Conservation (phyloP, 1,140 invertebrate genomes). For the Hylyphantes graminicola region DNA sequence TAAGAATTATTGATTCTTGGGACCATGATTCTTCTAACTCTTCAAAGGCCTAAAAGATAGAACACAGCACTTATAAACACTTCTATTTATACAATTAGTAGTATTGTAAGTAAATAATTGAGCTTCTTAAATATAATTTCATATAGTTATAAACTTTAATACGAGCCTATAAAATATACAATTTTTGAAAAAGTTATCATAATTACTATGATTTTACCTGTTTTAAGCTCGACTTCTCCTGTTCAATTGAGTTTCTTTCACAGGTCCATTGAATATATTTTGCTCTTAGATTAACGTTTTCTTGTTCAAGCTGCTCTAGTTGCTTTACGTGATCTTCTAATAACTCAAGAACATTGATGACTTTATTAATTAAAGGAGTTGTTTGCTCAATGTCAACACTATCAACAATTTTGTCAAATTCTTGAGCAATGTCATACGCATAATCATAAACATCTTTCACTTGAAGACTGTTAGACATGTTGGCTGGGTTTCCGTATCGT, state of each 20-base stretch:
- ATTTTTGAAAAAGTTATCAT: too few species aligned
- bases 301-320: constrained; percentile 36
- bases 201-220: constrained; percentile 5
- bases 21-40: constrained; percentile 37
- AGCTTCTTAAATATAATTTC: too few species aligned
- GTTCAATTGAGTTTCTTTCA: constrained; percentile 20
- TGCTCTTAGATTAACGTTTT: constrained; percentile 28
- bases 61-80: too few species aligned
- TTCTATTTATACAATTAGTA: too few species aligned
- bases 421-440: constrained; percentile 35
- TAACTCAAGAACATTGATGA: constrained; percentile 38
- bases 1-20: constrained; percentile 24
- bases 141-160: too few species aligned
- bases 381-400: not conserved
- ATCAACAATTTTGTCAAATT: constrained; percentile 45
- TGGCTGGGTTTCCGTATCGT: too few species aligned
- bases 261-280: constrained; percentile 4
- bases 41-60: constrained; percentile 39
- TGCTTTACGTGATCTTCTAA: constrained; percentile 24
- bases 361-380: constrained; percentile 35
- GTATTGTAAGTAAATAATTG: too few species aligned
- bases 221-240: constrained; percentile 13
- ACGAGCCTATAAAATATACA: too few species aligned
- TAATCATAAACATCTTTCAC: constrained; percentile 48
- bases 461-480: not conserved